phyloP scores from a whole-genome alignment of 2,888 invertebrate genomes.

The Pteria penguin region DNA sequence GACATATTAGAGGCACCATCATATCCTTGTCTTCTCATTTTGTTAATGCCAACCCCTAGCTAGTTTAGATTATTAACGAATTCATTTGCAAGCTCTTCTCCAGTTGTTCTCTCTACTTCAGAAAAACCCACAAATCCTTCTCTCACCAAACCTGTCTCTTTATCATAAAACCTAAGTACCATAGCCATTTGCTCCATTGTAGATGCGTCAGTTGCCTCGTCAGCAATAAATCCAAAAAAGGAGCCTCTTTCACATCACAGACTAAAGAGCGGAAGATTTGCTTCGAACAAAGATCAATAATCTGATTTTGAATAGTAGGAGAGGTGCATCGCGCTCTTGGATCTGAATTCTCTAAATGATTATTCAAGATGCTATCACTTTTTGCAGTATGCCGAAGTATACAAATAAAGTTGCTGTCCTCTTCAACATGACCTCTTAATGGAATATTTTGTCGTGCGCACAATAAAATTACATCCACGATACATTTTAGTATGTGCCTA shows the following conservation, averaged over 20 bases:
- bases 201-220: constrained; percentile 47
- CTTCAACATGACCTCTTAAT: constrained; percentile 39
- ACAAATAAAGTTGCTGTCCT: constrained; percentile 46
- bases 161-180: constrained; percentile 34
- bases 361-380: constrained; percentile 28
- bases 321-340: constrained; percentile 41
- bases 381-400: constrained; percentile 33
- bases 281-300: constrained; percentile 28
- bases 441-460: constrained; percentile 49
- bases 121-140: constrained; percentile 30
- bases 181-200: constrained; percentile 47
- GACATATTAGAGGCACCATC: constrained; percentile 49
- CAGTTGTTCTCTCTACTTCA: constrained; percentile 4
- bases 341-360: constrained; percentile 31
- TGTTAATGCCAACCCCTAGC: constrained; percentile 21
- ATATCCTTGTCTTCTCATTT: constrained; percentile 45
- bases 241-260: constrained; percentile 14
- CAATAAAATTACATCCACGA: constrained; percentile 46
- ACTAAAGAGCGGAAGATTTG: constrained; percentile 34
- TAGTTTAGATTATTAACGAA: constrained; percentile 11
- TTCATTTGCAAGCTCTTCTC: constrained; percentile 4
- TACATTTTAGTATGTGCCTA: constrained; percentile 36
- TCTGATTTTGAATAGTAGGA: constrained; percentile 27
- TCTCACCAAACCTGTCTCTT: constrained; percentile 10
- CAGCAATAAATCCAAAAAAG: constrained; percentile 47